Percentiles rank a stretch among this genome's conserved stretches.
These are phyloP conservation scores for Melanotaenia parkinsoni DNA, from an alignment of 2,797 vertebrate species.

Conservation along the genomic window DNA sequence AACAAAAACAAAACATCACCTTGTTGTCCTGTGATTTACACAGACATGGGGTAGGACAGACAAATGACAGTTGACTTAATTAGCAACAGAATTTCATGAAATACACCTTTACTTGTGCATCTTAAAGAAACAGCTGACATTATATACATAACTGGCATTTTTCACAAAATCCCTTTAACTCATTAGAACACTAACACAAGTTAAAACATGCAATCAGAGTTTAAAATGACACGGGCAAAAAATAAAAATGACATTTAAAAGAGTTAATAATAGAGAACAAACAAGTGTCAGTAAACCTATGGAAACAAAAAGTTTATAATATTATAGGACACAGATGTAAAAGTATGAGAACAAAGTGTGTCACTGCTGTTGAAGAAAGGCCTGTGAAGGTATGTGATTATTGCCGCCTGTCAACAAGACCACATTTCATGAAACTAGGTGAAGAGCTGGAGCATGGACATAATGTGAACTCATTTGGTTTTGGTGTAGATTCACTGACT, in stretches of 20 bases:
- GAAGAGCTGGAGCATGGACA: background rate
- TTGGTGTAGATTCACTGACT: background rate
- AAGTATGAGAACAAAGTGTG: no score
- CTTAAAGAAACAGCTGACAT: background rate
- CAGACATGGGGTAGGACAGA: constrained; percentile 78
- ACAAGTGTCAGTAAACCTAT: background rate
- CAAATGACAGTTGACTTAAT: constrained; percentile 65
- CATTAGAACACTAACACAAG: no score
- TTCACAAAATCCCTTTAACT: background rate
- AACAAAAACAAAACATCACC: constrained; percentile 87
- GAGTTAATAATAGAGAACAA: background rate
- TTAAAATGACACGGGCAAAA: background rate
- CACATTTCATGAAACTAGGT: background rate
- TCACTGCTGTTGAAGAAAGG: no score
- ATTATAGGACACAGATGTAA: background rate
- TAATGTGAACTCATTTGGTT: background rate
- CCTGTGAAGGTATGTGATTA: background rate
- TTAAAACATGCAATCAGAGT: background rate
- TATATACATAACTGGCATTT: background rate
- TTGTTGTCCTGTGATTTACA: constrained; percentile 90
- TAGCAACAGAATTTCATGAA: constrained; percentile 45
- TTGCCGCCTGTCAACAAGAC: background rate
- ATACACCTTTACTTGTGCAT: constrained; percentile 9
- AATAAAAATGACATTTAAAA: background rate
- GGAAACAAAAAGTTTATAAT: background rate